These are phyloP conservation scores for Euwallacea similis DNA, from an alignment of 1,140 invertebrate genomes.

Conservation along the genomic window DNA sequence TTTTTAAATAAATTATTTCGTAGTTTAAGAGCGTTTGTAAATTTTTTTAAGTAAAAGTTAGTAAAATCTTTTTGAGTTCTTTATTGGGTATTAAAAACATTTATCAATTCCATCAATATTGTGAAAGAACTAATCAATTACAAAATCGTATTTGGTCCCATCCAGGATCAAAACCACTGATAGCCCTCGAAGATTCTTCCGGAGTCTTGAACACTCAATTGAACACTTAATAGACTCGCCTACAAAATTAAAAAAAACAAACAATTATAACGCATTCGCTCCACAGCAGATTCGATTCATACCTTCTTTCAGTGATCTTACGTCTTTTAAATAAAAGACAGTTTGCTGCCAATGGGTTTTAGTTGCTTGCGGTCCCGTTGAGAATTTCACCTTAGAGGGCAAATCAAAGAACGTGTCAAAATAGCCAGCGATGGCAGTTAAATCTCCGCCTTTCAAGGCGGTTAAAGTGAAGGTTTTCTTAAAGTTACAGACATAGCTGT, in stretches of 20 bases:
- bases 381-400: constrained; percentile 65
- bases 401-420: constrained; percentile 90
- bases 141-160: constrained; percentile 49
- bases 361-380: constrained; percentile 72
- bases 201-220: constrained; percentile 46
- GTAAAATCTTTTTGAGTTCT: constrained; percentile 13
- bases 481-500: constrained; percentile 80
- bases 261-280: constrained; percentile 5
- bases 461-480: constrained; percentile 74
- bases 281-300: constrained; percentile 1
- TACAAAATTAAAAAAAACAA: constrained; percentile 40
- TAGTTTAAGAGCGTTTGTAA: constrained; percentile 39
- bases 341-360: constrained; percentile 98
- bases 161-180: constrained; percentile 46
- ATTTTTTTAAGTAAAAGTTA: constrained; percentile 41
- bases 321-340: constrained; percentile 80
- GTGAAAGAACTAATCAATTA: constrained; percentile 44
- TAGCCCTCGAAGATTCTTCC: constrained; percentile 50
- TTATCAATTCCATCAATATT: too few relatives aligned
- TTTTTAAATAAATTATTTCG: constrained; percentile 47
- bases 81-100: constrained; percentile 3
- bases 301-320: constrained; percentile 73
- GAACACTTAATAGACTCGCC: constrained; percentile 47
- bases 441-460: constrained; percentile 68
- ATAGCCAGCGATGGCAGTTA: constrained; percentile 90